Conservation (phyloP, 2,888 invertebrate species). For the Agrotis ipsilon region DNA sequence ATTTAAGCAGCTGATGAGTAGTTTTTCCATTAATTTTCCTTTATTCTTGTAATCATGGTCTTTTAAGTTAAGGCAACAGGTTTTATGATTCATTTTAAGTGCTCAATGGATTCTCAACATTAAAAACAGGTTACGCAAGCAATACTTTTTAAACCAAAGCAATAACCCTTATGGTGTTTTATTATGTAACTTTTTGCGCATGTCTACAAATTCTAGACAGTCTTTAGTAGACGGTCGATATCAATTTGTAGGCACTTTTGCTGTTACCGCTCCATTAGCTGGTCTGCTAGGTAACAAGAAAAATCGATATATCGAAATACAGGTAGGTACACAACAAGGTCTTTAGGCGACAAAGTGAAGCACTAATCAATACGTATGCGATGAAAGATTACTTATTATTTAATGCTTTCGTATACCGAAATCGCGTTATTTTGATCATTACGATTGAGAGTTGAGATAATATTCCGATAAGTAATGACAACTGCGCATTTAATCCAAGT, state of each 20-base stretch:
- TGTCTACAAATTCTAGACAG: background rate
- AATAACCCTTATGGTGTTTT: background rate
- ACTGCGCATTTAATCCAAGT: constrained; percentile 5
- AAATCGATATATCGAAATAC: constrained; percentile 17
- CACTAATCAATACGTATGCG: constrained; percentile 8
- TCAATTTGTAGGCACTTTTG: constrained; percentile 19
- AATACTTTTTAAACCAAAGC: background rate
- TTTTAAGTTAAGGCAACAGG: background rate
- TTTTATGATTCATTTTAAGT: background rate
- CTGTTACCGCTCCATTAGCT: background rate
- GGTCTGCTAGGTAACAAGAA: constrained; percentile 8
- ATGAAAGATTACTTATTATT: background rate
- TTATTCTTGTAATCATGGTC: constrained; percentile 15
- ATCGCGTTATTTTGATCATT: constrained; percentile 3
- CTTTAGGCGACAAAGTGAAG: background rate
- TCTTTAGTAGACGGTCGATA: constrained; percentile 16
- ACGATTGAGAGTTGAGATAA: background rate
- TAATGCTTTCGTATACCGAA: background rate
- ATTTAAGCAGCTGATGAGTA: constrained; percentile 2
- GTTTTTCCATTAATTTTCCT: constrained; percentile 30
- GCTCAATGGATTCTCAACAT: background rate
- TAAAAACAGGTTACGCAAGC: background rate
- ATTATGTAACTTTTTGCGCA: constrained; percentile 27
- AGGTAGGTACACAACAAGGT: background rate
- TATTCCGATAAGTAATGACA: constrained; percentile 17